Base-by-base conservation (phyloP, 2,797 vertebrate genomes). In the Somateria mollissima region DNA sequence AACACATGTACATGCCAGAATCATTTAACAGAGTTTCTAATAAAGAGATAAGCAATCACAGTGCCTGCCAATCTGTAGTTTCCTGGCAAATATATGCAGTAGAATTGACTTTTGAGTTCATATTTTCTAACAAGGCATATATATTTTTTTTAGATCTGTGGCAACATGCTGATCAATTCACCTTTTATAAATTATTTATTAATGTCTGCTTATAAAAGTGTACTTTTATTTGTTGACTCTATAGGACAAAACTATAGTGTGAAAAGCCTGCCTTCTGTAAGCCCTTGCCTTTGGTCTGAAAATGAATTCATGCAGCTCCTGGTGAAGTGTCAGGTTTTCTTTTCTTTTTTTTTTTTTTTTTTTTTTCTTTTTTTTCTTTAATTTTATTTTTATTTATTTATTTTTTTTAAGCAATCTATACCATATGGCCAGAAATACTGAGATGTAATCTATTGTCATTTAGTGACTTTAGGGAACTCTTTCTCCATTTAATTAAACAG, bases 401-500 rank as follows among this genome's bases (percentile, higher is more conserved):
- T n/a, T n/a, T 0, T 58, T 60, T 69, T 39, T 41, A 65, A 78
- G 24, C 27, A 24, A 15, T 65, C 15, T 37, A 16, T 51, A 57
- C 41, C 73, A 61, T 88, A 76, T 25, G 51, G 27, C 4, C 20
- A 71, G 76, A 91, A 94, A 92, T 45, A 73, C 28, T 61, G 56
- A 90, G 72, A 71, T 60, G 69, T 20, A 78, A 54, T 76, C 57
- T 24, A 25, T 36, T 61, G 65, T 21, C 54, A 77, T 89, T 80
- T 78, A 75, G 32, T 84, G 76, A 86, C 82, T 73, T 94, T 21
- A 73, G n/a, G 30, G 64, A 94, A 66, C 39, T 70, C 32, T 66
- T 74, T 77, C 34, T 87, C 53, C 80, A 37, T 90, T 88, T 81
- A 92, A 84, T 94, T 91, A 86, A 94, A 67, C 11, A 28, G 13